Evolutionary conservation across 92 coral and sea anemone genomes (phyloP).

Genomic region (Bergia sp.): DNA sequence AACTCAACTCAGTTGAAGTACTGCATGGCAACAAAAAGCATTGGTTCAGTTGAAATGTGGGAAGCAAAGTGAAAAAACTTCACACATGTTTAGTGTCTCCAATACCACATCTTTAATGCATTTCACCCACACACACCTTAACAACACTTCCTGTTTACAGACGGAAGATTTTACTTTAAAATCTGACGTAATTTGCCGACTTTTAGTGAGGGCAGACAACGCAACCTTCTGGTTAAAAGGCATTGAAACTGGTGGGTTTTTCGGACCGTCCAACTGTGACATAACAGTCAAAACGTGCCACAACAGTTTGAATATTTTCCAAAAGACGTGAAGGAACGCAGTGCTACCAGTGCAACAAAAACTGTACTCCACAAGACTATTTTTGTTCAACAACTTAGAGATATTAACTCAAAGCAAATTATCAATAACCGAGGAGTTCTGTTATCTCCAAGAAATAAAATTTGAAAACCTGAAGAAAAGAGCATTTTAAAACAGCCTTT

Average conservation of each 20-base stretch:
- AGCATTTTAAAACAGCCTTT: too few relatives aligned
- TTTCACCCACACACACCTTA: not conserved
- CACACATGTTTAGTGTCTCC: not conserved
- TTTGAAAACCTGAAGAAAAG: too few relatives aligned
- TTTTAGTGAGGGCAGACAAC: too few relatives aligned
- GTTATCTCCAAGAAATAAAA: not conserved
- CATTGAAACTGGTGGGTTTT: not conserved
- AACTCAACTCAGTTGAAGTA: not conserved
- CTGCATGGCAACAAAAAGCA: not conserved
- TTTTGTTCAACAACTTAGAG: too few relatives aligned
- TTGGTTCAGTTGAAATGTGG: not conserved
- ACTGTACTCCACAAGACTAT: too few relatives aligned
- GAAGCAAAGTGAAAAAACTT: not conserved
- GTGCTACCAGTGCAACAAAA: too few relatives aligned
- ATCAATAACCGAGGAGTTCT: not conserved
- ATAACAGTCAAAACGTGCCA: too few relatives aligned
- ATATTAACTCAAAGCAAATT: too few relatives aligned
- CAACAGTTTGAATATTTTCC: not conserved
- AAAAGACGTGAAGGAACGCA: not conserved
- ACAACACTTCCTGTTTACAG: slow-evolving; percentile 1
- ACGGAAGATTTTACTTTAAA: not conserved
- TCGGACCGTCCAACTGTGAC: not conserved
- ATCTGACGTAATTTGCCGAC: not conserved
- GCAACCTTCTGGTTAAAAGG: not conserved
- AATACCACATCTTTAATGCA: not conserved